Conservation (phyloP, 2,888 invertebrate species). For the Gonocerus acuteangulatus region DNA sequence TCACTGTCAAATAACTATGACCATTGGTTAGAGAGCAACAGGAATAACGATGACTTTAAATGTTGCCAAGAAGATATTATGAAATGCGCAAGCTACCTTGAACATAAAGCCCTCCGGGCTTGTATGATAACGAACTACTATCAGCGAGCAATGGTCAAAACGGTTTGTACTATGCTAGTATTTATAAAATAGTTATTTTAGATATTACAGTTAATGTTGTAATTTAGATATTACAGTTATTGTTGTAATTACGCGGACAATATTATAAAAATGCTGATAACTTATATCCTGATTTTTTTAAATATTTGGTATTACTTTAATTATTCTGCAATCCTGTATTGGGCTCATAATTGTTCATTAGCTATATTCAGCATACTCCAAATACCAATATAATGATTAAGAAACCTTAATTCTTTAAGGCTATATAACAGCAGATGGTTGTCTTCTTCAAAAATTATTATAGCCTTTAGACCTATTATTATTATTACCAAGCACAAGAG, state of each 20-base stretch:
- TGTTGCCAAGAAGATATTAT: slow-evolving; percentile 8
- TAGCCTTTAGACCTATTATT: too few relatives aligned
- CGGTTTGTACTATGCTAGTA: slow-evolving; percentile 38
- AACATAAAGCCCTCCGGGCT: slow-evolving; percentile 38
- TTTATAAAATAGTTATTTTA: not conserved
- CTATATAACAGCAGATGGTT: too few relatives aligned
- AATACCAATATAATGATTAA: too few relatives aligned
- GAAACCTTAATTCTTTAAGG: too few relatives aligned
- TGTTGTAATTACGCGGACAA: too few relatives aligned
- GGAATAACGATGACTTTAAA: slow-evolving; percentile 3
- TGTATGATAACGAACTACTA: slow-evolving; percentile 40
- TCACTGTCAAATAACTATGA: slow-evolving; percentile 35
- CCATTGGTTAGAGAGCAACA: slow-evolving; percentile 23
- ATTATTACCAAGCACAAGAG: too few relatives aligned
- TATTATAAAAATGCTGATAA: not conserved
- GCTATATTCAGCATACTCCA: too few relatives aligned
- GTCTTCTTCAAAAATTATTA: too few relatives aligned
- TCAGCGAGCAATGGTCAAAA: slow-evolving; percentile 37
- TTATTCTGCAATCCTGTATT: too few relatives aligned
- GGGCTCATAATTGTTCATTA: too few relatives aligned
- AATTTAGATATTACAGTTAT: not conserved
- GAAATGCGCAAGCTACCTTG: slow-evolving; percentile 36
- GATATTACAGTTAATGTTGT: not conserved
- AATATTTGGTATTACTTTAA: too few relatives aligned
- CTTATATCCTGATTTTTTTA: not conserved